Percentiles rank a stretch among this genome's conserved stretches.
Conservation (phyloP, 2,888 invertebrate genomes). For the Zaprionus bogoriensis region DNA sequence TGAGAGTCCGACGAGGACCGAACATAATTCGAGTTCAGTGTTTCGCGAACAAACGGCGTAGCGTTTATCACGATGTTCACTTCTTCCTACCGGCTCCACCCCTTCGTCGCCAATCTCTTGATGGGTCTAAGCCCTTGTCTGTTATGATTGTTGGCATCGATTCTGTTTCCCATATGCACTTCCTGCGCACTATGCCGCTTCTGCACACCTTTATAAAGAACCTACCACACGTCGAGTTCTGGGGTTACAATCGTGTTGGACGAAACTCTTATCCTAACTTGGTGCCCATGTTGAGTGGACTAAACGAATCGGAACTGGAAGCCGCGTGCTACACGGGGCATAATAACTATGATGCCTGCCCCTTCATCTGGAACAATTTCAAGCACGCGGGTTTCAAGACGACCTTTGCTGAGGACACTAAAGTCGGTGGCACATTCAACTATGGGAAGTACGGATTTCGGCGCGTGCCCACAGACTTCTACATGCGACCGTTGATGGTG, state of each 20-base stretch:
- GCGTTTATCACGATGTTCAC: slow-evolving; percentile 16
- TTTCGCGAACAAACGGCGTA: too few species aligned
- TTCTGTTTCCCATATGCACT: slow-evolving; percentile 18
- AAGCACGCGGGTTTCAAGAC: slow-evolving; percentile 1
- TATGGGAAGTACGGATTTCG: slow-evolving; percentile 89
- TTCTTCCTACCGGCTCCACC: neutral
- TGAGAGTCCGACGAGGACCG: neutral
- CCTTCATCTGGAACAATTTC: slow-evolving; percentile 6
- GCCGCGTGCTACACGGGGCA: neutral
- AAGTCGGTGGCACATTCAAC: slow-evolving; percentile 89
- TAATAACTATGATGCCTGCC: neutral
- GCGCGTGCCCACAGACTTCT: slow-evolving; percentile 91
- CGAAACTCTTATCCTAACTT: slow-evolving; percentile 11
- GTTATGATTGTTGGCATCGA: slow-evolving; percentile 13
- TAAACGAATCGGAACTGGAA: neutral
- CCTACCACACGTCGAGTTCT: slow-evolving; percentile 9
- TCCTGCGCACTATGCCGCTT: slow-evolving; percentile 4
- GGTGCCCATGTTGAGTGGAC: slow-evolving; percentile 5
- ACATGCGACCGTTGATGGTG: slow-evolving; percentile 88
- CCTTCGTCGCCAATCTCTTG: accelerated
- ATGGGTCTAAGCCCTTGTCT: neutral
- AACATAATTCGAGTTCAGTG: neutral
- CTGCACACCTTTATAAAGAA: neutral
- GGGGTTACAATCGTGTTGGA: slow-evolving; percentile 17
- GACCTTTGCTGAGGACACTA: slow-evolving; percentile 89